phyloP scores from a whole-genome alignment of 2,113 vertebrate species.

The Chamaea fasciata region DNA sequence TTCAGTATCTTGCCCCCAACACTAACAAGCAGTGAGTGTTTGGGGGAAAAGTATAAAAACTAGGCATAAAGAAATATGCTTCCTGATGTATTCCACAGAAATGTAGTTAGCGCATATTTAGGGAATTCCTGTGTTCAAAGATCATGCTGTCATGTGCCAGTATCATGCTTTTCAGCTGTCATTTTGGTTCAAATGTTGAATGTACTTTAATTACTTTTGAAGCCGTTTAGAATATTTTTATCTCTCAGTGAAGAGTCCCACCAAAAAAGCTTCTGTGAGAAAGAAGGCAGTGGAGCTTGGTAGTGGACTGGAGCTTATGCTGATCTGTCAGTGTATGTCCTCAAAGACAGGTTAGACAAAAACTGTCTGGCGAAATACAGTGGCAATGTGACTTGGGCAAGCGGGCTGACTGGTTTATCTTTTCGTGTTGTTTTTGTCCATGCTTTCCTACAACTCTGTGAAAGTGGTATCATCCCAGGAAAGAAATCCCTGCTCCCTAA shows the following conservation, averaged over 20 bases:
- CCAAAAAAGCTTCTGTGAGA: not conserved
- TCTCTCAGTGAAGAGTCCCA: not conserved
- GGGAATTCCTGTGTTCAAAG: not conserved
- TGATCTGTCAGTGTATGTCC: not conserved
- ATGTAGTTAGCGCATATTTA: not conserved
- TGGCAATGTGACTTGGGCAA: not conserved
- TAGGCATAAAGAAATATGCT: not conserved
- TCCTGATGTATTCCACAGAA: not conserved
- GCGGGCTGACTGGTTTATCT: not conserved
- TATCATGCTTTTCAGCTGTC: not conserved
- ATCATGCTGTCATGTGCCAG: not conserved
- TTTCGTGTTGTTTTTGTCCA: not conserved
- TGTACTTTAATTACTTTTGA: not conserved
- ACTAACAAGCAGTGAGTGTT: not conserved
- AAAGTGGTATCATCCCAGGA: not conserved
- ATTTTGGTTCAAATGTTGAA: not conserved
- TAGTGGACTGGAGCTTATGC: not conserved
- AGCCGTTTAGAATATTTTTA: not conserved
- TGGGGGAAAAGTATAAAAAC: not conserved
- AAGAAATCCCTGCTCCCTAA: not conserved
- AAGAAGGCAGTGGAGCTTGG: not conserved
- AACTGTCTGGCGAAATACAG: not conserved
- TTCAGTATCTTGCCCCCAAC: not conserved
- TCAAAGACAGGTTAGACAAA: not conserved
- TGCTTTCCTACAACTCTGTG: not conserved